Percentiles rank a stretch among this genome's conserved stretches.
phyloP scores from a whole-genome alignment of 2,888 invertebrate genomes.

The Plusia festucae region DNA sequence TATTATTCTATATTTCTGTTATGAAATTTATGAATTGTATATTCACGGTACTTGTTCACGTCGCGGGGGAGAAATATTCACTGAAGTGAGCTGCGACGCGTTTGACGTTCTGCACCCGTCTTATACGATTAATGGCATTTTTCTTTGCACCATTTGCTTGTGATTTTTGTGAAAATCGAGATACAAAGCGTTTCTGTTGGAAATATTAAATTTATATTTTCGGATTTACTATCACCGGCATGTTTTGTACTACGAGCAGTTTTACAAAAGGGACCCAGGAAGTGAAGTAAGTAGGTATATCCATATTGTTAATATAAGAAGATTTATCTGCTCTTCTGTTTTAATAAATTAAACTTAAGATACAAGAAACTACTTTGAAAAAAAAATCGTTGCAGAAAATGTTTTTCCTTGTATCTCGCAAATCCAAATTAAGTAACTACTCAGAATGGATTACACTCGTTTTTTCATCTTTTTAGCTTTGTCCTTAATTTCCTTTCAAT shows the following conservation, averaged over 20 bases:
- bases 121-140: constrained; percentile 60
- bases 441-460: constrained; percentile 1
- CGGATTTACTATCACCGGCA: background rate
- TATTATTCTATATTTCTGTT: constrained; percentile 7
- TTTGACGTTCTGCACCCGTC: constrained; percentile 48
- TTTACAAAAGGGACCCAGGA: no score
- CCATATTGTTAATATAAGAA: no score
- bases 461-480: constrained; percentile 17
- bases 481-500: constrained; percentile 19
- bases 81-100: constrained; percentile 48
- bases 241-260: no score
- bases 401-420: constrained; percentile 27
- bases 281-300: no score
- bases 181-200: background rate
- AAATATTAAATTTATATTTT: background rate
- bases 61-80: constrained; percentile 20
- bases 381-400: constrained; percentile 29
- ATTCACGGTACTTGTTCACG: constrained; percentile 19
- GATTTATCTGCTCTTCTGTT: background rate
- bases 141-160: constrained; percentile 55
- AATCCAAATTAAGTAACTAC: constrained; percentile 3
- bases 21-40: constrained; percentile 38
- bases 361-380: background rate
- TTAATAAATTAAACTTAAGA: background rate
- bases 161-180: constrained; percentile 37